phyloP scores from a whole-genome alignment of 2,888 invertebrate species.

The Uropetala carovei region DNA sequence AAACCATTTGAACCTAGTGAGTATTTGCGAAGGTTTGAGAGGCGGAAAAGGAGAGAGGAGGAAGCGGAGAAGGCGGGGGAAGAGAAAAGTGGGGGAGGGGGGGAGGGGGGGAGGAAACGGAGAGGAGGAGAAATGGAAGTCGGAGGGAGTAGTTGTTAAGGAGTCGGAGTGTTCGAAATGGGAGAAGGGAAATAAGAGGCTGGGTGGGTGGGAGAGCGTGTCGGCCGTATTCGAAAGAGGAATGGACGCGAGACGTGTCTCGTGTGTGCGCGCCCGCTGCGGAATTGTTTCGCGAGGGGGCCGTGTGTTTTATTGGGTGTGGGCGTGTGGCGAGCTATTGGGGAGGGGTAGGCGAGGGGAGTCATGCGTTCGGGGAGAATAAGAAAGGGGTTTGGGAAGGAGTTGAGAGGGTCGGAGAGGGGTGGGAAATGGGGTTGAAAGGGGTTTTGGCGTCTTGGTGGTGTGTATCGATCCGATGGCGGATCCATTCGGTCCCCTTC shows the following conservation, averaged over 20 bases:
- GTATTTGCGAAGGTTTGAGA: slow-evolving; percentile 16
- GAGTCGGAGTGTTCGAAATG: background rate
- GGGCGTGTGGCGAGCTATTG: slow-evolving; percentile 41
- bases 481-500: slow-evolving; percentile 39
- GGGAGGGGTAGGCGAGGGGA: background rate
- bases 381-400: background rate
- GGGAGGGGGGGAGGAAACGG: background rate
- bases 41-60: background rate
- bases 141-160: background rate
- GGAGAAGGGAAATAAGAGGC: background rate
- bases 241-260: background rate
- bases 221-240: background rate
- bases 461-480: slow-evolving; percentile 52
- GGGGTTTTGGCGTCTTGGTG: slow-evolving; percentile 63
- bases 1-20: slow-evolving; percentile 49
- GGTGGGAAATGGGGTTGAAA: slow-evolving; percentile 55
- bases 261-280: slow-evolving; percentile 43
- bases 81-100: background rate
- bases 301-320: slow-evolving; percentile 64
- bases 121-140: background rate
- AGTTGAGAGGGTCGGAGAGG: background rate
- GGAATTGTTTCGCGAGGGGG: slow-evolving; percentile 52
- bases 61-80: background rate
- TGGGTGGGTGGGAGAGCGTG: background rate
- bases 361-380: background rate